phyloP scores from a whole-genome alignment of 2,888 invertebrate species.

The Andrena bicolor region DNA sequence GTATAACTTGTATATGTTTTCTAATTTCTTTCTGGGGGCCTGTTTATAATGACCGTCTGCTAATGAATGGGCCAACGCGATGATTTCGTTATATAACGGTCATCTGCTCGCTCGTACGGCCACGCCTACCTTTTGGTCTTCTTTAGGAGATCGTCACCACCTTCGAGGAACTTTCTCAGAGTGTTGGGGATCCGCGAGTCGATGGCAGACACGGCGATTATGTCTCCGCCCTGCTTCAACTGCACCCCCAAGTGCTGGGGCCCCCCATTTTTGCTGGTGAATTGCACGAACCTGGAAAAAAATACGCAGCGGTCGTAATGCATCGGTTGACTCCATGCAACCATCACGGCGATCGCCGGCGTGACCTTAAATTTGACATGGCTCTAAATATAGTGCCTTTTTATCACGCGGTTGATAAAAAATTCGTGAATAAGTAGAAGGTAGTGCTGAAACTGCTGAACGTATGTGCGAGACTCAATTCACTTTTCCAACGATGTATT shows the following conservation, averaged over 20 bases:
- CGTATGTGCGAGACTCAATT: too few relatives aligned
- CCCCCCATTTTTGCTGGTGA: constrained; percentile 87
- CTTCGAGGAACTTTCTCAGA: constrained; percentile 86
- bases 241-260: constrained; percentile 90
- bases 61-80: constrained; percentile 10
- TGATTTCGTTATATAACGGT: constrained; percentile 15
- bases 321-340: not conserved
- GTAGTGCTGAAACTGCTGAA: not conserved
- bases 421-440: not conserved
- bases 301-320: not conserved
- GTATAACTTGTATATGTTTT: too few relatives aligned
- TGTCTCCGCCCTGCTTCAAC: constrained; percentile 88
- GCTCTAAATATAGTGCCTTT: not conserved
- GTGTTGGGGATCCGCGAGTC: constrained; percentile 87
- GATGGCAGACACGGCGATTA: constrained; percentile 88
- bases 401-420: not conserved
- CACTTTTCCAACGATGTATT: too few relatives aligned
- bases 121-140: constrained; percentile 86
- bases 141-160: constrained; percentile 85
- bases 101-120: not conserved
- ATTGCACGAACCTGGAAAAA: constrained; percentile 89
- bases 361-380: constrained; percentile 3
- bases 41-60: not conserved
- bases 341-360: not conserved
- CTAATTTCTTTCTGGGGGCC: not conserved